phyloP scores from a whole-genome alignment of 2,113 vertebrate species.

The Regulus satrapa region DNA sequence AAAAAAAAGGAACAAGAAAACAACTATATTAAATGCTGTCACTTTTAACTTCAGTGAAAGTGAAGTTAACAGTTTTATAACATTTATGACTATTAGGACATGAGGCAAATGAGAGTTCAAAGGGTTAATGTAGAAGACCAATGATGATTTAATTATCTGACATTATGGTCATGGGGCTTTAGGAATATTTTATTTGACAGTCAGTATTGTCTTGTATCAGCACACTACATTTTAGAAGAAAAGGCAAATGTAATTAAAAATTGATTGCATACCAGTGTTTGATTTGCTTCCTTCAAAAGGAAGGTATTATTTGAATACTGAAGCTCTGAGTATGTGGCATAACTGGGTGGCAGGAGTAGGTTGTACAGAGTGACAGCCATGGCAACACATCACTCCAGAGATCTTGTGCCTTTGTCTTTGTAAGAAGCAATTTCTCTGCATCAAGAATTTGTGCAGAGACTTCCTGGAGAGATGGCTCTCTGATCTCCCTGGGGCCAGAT shows the following conservation, averaged over 20 bases:
- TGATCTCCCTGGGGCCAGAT: background rate
- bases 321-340: background rate
- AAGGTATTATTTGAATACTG: background rate
- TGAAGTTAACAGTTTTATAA: background rate
- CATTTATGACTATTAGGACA: background rate
- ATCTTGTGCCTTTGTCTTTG: background rate
- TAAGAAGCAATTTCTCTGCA: background rate
- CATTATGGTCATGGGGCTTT: background rate
- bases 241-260: background rate
- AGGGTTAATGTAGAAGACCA: background rate
- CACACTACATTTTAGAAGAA: background rate
- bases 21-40: background rate
- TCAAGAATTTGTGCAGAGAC: background rate
- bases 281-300: background rate
- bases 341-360: background rate
- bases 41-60: background rate
- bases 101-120: background rate
- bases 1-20: accelerated
- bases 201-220: background rate
- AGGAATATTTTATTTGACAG: background rate
- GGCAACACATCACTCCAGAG: background rate
- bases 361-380: background rate
- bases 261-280: background rate
- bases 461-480: background rate
- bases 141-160: background rate